Base-by-base conservation (phyloP, 2,113 vertebrate genomes). In the Sphyrna mokarran region DNA sequence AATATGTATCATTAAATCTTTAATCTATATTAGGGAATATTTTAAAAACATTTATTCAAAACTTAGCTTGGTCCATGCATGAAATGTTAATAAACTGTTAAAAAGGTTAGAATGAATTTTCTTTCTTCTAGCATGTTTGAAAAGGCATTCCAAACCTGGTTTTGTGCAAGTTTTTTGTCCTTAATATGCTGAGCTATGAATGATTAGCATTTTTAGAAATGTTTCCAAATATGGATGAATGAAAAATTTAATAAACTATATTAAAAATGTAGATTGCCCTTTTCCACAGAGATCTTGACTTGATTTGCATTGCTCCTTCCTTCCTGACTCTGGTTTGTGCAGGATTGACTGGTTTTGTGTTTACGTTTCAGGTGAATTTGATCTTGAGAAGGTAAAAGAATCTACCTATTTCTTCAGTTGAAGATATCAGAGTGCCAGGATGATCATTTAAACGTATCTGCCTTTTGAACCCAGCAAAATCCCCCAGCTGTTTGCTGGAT, bases 401-500 rank as follows among this genome's bases (percentile, higher is more conserved):
- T 99, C 99, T 37, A 98, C 97, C 0, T 99, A 99, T 96, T 99
- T 99, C 98, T 99, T 99, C 98, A 99, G 99, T 97, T 99, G 98
- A 99, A 70, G 83, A 72, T 63, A 0, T 0, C 13, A 61, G 43
- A 26, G 4, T 80, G 54, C 26, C 4, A 54, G 87, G 87, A 33
- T 33, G 26, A 14, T 58, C 23, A 61, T 91, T 33, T 63, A n/a
- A n/a, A 7, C 37, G 8, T 66, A 37, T 93, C n/a, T 93, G 87
- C 89, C 61, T 37, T 68, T 37, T 22, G 20, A 66, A 22, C 14
- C 33, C 89, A 66, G n/a, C 8, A 37, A 23, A 93, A 66, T 66
- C n/a, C 33, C n/a, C 61, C 89, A 18, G 16, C 33, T 63, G 58
- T 68, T 37, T 6, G 8, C 1, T 83, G 80, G 37, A 83, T 16